phyloP scores from a whole-genome alignment of 2,113 vertebrate species.

The Eolophus roseicapilla region DNA sequence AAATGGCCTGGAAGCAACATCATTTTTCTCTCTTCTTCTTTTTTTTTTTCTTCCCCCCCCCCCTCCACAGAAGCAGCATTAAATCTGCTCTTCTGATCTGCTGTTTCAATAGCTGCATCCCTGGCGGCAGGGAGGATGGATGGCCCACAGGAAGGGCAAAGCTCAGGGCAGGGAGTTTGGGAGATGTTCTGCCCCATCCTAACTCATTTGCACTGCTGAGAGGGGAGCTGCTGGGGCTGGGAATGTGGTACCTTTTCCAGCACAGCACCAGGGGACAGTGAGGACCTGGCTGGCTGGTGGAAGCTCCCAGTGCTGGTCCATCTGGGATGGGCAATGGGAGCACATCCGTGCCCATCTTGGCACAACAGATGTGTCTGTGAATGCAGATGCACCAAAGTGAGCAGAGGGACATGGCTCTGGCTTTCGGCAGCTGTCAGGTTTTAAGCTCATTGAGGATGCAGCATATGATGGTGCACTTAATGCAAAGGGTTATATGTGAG shows the following conservation, averaged over 20 bases:
- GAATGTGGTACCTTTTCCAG: background rate
- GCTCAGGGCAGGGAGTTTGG: background rate
- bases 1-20: constrained; percentile 66
- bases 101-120: background rate
- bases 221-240: background rate
- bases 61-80: background rate
- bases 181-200: background rate
- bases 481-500: background rate
- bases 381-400: background rate
- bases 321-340: background rate
- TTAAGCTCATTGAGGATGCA: background rate
- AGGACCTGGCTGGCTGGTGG: background rate
- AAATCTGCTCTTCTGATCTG: background rate
- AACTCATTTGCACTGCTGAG: rapidly evolving
- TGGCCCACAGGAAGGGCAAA: background rate
- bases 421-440: background rate
- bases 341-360: rapidly evolving
- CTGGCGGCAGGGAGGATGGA: background rate
- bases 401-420: rapidly evolving
- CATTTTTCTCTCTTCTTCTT: background rate
- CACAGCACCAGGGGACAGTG: rapidly evolving
- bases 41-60: background rate
- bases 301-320: rapidly evolving
- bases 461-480: background rate
- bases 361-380: background rate